Evolutionary conservation across 2,888 invertebrate genomes (phyloP), one percentile per base, ranked within the genome.

Genomic region (Xylophagus ater): DNA sequence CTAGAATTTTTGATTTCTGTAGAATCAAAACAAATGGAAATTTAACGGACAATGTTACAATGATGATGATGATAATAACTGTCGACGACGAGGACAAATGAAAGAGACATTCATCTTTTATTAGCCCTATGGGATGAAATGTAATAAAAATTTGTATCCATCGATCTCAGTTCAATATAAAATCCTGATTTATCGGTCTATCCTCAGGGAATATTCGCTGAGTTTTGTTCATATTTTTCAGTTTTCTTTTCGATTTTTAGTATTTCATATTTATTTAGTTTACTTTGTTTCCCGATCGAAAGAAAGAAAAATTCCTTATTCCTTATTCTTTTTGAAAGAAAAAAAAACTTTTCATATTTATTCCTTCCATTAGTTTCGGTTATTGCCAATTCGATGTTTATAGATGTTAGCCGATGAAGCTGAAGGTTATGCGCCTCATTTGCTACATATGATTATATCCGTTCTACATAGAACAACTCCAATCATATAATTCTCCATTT

Each of bases 361-460:
- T 30, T 30, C 37, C 23, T 32, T 25, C 23, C 28, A 23, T 31
- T 28, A 31, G 37, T 29, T 32, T 32, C 31, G 12, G 37, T 33
- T 25, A 29, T 36, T 33, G 23, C 26, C 41, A 20, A 29, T 36
- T 41, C 37, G 29, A 9, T 33, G 4, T 18, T n/a, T n/a, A 17
- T 26, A 12, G n/a, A 28, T 26, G 12, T n/a, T n/a, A 12, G 23
- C 10, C 23, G n/a, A 10, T 12, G 28, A 28, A 15, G 21, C 17
- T 17, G 35, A 35, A 35, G 35, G 35, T 35, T 35, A 35, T 28
- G 35, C 35, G 35, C 35, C 35, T 35, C 35, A 26, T 35, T 35
- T 35, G 23, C 26, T 35, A 26, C 28, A 26, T 28, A 35, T 35
- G 25, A 35, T 35, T 35, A 35, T 35, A 14, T 26, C 26, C 23